Evolutionary conservation across 2,113 vertebrate species (phyloP).

Genomic region (Pelobates fuscus): DNA sequence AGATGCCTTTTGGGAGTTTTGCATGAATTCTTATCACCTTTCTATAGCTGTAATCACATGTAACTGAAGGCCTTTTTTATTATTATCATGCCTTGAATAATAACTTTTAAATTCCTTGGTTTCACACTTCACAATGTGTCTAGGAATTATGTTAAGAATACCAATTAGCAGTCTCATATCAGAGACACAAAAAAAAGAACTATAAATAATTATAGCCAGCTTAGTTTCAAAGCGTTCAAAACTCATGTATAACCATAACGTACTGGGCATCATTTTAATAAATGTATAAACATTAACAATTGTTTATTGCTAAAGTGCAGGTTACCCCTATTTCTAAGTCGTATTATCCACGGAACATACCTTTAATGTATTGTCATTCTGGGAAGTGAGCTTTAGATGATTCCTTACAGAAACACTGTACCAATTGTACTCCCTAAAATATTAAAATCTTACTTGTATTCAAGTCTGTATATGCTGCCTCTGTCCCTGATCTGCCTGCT

Average conservation of each 20-base stretch:
- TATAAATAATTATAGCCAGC: constrained; percentile 26
- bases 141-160: constrained; percentile 75
- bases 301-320: background rate
- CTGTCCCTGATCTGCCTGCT: too few relatives aligned
- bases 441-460: too few relatives aligned
- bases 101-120: constrained; percentile 78
- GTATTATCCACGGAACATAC: too few relatives aligned
- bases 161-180: constrained; percentile 78
- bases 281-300: constrained; percentile 24
- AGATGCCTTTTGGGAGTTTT: constrained; percentile 21
- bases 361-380: too few relatives aligned
- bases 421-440: too few relatives aligned
- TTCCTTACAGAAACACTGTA: too few relatives aligned
- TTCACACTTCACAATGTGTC: constrained; percentile 79
- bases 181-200: constrained; percentile 70
- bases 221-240: constrained; percentile 16
- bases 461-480: too few relatives aligned
- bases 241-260: constrained; percentile 6
- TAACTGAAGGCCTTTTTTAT: constrained; percentile 76
- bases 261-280: too few relatives aligned
- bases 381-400: too few relatives aligned
- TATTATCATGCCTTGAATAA: constrained; percentile 73
- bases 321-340: too few relatives aligned
- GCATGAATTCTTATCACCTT: constrained; percentile 61
- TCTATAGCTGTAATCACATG: constrained; percentile 70